These are phyloP conservation scores for Hydrochoerus hydrochaeris DNA, from an alignment of 2,113 vertebrate genomes.

Conservation along the genomic window DNA sequence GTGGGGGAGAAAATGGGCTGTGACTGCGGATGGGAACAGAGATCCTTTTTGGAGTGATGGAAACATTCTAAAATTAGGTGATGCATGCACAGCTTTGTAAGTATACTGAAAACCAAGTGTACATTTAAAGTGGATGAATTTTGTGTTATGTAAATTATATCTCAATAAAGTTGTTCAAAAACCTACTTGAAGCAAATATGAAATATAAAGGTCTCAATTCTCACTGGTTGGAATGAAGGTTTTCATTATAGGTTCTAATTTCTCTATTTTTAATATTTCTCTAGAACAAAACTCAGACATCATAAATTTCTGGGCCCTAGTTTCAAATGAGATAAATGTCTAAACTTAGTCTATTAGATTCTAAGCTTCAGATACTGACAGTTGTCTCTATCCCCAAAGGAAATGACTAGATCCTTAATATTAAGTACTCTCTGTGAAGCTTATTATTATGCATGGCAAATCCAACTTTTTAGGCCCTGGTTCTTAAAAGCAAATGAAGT, in stretches of 20 bases:
- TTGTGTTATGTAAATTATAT: slow-evolving; percentile 53
- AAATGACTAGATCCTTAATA: background rate
- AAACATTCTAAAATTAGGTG: slow-evolving; percentile 36
- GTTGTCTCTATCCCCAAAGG: background rate
- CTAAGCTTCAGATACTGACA: background rate
- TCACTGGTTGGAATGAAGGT: slow-evolving; percentile 38
- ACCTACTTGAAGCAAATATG: slow-evolving; percentile 49
- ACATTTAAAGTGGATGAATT: slow-evolving; percentile 15
- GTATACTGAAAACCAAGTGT: slow-evolving; percentile 12
- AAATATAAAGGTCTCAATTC: slow-evolving; percentile 46
- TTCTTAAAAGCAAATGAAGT: slow-evolving; percentile 6
- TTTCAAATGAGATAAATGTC: slow-evolving; percentile 44
- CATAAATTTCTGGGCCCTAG: background rate
- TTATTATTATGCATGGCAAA: background rate
- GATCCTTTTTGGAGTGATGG: background rate
- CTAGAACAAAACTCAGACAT: background rate
- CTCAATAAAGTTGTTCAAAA: slow-evolving; percentile 71
- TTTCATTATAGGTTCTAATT: slow-evolving; percentile 13
- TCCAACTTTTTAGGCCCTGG: background rate
- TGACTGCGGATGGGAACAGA: background rate
- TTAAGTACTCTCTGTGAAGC: background rate
- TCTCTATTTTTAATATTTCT: slow-evolving; percentile 27
- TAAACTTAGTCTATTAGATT: background rate
- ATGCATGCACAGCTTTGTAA: slow-evolving; percentile 29
- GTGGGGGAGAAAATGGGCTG: background rate